Conservation (phyloP, 2,888 invertebrate genomes). For the Nephrotoma flavescens region DNA sequence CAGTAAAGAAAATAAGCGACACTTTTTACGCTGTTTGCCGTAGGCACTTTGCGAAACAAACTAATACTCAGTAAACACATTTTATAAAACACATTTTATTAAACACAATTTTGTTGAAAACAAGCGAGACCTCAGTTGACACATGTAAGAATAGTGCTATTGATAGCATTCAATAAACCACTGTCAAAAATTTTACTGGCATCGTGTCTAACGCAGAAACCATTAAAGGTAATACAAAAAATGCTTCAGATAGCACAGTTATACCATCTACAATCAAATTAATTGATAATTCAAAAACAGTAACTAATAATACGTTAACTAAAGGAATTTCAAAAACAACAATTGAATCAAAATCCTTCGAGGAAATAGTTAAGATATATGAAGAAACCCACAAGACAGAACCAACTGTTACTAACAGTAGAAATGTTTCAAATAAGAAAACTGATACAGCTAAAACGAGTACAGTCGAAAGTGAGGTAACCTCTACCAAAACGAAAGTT, state of each 20-base stretch:
- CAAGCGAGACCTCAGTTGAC: neutral
- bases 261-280: too few relatives aligned
- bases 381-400: neutral
- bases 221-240: too few relatives aligned
- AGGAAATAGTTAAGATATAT: constrained; percentile 2
- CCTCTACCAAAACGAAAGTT: constrained; percentile 9
- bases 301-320: constrained; percentile 3
- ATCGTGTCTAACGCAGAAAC: too few relatives aligned
- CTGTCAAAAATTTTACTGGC: neutral
- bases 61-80: too few relatives aligned
- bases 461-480: constrained; percentile 27
- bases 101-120: too few relatives aligned
- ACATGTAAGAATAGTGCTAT: neutral
- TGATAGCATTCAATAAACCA: neutral
- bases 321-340: constrained; percentile 31
- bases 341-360: constrained; percentile 13
- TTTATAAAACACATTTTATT: too few relatives aligned
- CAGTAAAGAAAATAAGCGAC: too few relatives aligned
- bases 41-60: too few relatives aligned
- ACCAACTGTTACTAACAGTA: constrained; percentile 16
- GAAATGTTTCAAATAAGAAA: constrained; percentile 28
- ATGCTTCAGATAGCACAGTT: constrained; percentile 9
- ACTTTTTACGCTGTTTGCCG: too few relatives aligned
- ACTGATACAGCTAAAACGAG: constrained; percentile 27
- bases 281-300: too few relatives aligned